These are phyloP conservation scores for Semotilus atromaculatus DNA, from an alignment of 2,797 vertebrate species.

Conservation along the genomic window DNA sequence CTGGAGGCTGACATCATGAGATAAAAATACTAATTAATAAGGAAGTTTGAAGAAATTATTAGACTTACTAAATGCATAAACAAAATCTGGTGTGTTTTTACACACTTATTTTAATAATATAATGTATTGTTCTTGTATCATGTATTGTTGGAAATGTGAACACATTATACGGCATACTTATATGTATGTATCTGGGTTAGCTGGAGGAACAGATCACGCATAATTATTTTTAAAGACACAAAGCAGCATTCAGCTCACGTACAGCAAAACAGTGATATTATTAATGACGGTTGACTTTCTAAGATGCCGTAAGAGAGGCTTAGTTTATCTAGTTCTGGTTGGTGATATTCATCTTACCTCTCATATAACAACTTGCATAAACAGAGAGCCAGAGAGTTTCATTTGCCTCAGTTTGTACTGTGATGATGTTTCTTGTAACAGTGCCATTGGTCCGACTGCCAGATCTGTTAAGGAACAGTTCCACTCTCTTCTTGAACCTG, in stretches of 20 bases:
- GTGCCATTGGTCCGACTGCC: constrained; percentile 19
- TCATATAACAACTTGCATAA: constrained; percentile 21
- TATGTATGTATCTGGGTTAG: constrained; percentile 73
- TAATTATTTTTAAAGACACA: constrained; percentile 34
- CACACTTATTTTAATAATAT: not conserved
- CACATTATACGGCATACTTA: constrained; percentile 52
- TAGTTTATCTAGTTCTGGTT: constrained; percentile 19
- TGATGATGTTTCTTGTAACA: constrained; percentile 38
- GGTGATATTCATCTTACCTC: constrained; percentile 19
- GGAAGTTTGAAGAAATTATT: not conserved
- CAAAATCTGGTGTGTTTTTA: not conserved
- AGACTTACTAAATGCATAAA: not conserved
- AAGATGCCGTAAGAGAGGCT: not conserved
- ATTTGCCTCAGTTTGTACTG: constrained; percentile 3
- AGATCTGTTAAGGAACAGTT: constrained; percentile 34
- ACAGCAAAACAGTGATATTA: not conserved
- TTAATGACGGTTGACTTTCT: not conserved
- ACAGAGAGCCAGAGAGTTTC: constrained; percentile 17
- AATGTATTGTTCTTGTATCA: not conserved
- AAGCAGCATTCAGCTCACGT: not conserved
- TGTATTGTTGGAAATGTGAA: not conserved
- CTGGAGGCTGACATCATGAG: not conserved
- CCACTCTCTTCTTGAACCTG: constrained; percentile 18
- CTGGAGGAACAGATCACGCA: constrained; percentile 48
- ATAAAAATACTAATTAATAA: not conserved